These are phyloP conservation scores for Himalopsyche anomala DNA, from an alignment of 2,888 invertebrate species.

Conservation along the genomic window DNA sequence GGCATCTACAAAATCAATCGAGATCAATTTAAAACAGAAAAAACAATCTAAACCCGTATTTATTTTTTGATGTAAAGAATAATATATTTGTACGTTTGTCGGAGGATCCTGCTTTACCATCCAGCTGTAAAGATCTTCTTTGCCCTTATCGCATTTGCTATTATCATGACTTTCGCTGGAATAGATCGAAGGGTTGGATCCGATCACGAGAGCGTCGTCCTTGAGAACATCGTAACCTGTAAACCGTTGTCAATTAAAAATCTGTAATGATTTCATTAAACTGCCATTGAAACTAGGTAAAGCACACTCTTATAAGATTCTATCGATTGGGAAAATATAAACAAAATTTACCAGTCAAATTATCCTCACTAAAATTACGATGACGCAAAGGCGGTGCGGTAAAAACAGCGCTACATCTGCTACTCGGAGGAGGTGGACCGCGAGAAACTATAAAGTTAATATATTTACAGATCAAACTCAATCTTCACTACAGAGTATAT, in stretches of 20 bases:
- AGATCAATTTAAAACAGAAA: background rate
- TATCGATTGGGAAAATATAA: constrained; percentile 3
- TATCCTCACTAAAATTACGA: constrained; percentile 76
- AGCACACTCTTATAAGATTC: constrained; percentile 12
- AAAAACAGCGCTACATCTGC: constrained; percentile 86
- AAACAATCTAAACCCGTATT: background rate
- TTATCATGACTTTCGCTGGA: constrained; percentile 77
- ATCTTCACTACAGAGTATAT: constrained; percentile 37
- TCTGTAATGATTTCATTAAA: constrained; percentile 39
- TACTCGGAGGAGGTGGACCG: constrained; percentile 80
- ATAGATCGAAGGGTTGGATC: constrained; percentile 81
- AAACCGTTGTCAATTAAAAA: constrained; percentile 38
- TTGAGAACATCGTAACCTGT: constrained; percentile 85
- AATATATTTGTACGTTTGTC: constrained; percentile 7
- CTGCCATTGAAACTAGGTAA: constrained; percentile 48
- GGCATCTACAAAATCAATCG: constrained; percentile 45
- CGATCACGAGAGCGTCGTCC: constrained; percentile 81
- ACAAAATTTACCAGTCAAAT: constrained; percentile 73
- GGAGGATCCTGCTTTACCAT: constrained; percentile 92
- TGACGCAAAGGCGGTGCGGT: constrained; percentile 82
- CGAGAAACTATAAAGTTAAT: constrained; percentile 68
- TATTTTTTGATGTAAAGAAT: background rate
- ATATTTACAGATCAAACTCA: constrained; percentile 39
- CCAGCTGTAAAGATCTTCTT: constrained; percentile 96
- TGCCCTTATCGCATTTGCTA: constrained; percentile 76